A percentile compares a stretch with the other conserved stretches of the same genome.
These are phyloP conservation scores for Eupithecia abbreviata DNA, from an alignment of 2,888 invertebrate species.

Conservation along the genomic window DNA sequence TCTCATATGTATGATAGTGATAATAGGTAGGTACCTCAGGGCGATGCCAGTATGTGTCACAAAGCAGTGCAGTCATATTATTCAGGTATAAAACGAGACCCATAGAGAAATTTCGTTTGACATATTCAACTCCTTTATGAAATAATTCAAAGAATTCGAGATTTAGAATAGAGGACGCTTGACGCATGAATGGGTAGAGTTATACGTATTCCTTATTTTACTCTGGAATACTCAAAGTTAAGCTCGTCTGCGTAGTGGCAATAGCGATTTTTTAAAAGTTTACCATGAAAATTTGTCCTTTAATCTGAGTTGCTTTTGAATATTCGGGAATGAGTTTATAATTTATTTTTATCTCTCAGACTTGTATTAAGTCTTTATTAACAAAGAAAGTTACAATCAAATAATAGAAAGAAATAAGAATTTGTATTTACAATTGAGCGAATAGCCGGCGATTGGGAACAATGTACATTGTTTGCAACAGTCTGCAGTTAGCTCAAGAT, in stretches of 20 bases:
- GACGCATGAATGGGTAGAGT: background rate
- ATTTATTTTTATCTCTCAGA: background rate
- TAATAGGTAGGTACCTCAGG: background rate
- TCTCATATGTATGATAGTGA: no score
- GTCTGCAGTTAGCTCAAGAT: no score
- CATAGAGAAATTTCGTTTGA: background rate
- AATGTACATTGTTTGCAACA: no score
- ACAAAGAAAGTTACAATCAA: no score
- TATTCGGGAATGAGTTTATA: no score
- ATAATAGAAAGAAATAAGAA: no score
- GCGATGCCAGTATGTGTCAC: constrained; percentile 1
- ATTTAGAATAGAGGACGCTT: background rate
- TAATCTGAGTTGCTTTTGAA: no score
- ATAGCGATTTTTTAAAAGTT: background rate
- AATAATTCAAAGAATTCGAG: background rate
- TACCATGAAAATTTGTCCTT: background rate
- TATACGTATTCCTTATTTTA: background rate
- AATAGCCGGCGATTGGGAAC: no score
- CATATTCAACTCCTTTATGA: background rate
- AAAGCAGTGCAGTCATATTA: constrained; percentile 10
- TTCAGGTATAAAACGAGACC: background rate
- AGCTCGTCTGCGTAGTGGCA: background rate
- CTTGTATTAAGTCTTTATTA: background rate
- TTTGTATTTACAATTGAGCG: no score
- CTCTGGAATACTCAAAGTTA: background rate